phyloP scores from a whole-genome alignment of 2,113 vertebrate species.

The Lepisosteus osseus region DNA sequence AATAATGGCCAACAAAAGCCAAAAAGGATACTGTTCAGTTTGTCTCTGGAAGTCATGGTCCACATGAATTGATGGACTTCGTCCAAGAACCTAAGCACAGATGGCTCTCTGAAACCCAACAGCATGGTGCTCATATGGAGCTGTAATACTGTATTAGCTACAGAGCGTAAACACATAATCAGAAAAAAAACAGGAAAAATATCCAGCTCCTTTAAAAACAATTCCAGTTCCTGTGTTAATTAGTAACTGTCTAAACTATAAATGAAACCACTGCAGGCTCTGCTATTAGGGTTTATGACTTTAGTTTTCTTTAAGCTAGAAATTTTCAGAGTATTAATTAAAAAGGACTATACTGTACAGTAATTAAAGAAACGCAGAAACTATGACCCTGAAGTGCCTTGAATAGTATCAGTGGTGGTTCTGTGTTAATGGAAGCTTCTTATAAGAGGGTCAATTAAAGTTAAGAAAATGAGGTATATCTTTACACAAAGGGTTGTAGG shows the following conservation, averaged over 20 bases:
- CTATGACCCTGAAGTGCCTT: background rate
- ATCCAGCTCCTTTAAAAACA: background rate
- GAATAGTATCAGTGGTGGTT: no score
- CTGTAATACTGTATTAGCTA: background rate
- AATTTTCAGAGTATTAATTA: background rate
- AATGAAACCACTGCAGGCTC: background rate
- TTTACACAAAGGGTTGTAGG: no score
- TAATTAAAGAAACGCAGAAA: background rate
- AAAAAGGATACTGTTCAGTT: background rate
- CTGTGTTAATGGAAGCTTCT: no score
- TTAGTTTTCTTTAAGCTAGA: background rate
- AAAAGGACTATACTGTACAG: background rate
- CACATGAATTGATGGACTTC: background rate
- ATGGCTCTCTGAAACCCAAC: background rate
- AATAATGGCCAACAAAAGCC: background rate
- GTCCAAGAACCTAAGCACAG: background rate
- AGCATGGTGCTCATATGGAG: background rate
- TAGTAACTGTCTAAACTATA: background rate
- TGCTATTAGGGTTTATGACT: background rate
- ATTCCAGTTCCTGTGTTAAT: background rate
- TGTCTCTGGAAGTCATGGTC: background rate
- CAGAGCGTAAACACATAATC: slow-evolving; percentile 2
- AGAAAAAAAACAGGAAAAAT: background rate
- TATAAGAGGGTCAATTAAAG: no score
- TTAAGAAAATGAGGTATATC: no score